Evolutionary conservation across 2,113 vertebrate genomes (phyloP).

Genomic region (Pluvialis apricaria): DNA sequence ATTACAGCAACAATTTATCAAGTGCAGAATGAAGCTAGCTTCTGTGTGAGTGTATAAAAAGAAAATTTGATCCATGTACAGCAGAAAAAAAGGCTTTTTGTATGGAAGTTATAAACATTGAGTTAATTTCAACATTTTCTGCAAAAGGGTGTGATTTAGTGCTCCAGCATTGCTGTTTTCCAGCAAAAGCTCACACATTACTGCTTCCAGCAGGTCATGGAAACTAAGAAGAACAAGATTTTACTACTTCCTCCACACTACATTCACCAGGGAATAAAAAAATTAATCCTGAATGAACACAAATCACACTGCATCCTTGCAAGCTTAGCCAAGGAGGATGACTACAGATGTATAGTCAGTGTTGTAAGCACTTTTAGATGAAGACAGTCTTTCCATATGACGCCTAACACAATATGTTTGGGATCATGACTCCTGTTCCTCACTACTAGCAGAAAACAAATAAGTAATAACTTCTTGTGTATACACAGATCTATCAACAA

Average conservation of each 20-base stretch:
- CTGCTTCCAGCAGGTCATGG: neutral
- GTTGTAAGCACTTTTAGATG: neutral
- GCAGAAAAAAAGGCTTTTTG: neutral
- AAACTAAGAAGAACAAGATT: neutral
- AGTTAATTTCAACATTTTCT: neutral
- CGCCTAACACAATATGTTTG: neutral
- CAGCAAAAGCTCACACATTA: neutral
- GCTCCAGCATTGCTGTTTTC: neutral
- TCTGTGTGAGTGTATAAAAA: neutral
- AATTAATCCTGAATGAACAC: neutral
- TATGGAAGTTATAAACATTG: neutral
- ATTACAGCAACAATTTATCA: neutral
- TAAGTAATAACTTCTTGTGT: neutral
- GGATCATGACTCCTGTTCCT: neutral
- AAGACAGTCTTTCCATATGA: neutral
- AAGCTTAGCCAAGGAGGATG: neutral
- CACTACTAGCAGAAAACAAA: neutral
- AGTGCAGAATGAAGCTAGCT: neutral
- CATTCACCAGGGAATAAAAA: neutral
- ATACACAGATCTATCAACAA: neutral
- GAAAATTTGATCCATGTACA: neutral
- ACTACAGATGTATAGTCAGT: neutral
- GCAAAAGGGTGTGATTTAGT: neutral
- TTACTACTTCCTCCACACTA: neutral
- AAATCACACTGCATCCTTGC: neutral